Evolutionary conservation across 2,113 vertebrate species (phyloP).

Genomic region (Cynopterus brachyotis): DNA sequence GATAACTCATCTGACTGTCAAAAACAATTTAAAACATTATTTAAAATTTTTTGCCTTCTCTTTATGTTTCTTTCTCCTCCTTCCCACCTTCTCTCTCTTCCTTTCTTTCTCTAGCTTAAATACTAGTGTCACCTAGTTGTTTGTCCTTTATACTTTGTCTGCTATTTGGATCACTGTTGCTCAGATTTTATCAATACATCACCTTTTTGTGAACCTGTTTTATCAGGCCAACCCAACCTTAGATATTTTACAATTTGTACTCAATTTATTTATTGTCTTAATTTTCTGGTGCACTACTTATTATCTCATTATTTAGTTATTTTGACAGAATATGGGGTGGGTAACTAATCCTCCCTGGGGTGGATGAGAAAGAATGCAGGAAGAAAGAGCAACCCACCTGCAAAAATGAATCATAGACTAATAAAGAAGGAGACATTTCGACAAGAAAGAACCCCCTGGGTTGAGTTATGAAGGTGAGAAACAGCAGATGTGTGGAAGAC

Average conservation of each 20-base stretch:
- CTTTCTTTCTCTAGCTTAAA: constrained; percentile 40
- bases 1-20: not conserved
- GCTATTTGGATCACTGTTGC: not conserved
- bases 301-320: not conserved
- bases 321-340: not conserved
- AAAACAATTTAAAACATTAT: not conserved
- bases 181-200: not conserved
- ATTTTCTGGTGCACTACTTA: not conserved
- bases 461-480: not conserved
- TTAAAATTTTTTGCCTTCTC: not conserved
- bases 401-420: not conserved
- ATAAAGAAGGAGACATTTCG: not conserved
- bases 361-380: not conserved
- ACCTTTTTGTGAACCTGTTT: not conserved
- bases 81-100: not conserved
- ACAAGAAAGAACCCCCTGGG: not conserved
- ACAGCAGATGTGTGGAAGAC: not conserved
- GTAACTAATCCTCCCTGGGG: not conserved
- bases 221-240: not conserved
- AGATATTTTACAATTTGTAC: not conserved
- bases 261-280: not conserved
- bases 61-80: not conserved
- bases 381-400: not conserved
- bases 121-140: constrained; percentile 58
- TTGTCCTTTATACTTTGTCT: not conserved